phyloP scores from a whole-genome alignment of 2,888 invertebrate species.

The Ormyrus nitidulus region DNA sequence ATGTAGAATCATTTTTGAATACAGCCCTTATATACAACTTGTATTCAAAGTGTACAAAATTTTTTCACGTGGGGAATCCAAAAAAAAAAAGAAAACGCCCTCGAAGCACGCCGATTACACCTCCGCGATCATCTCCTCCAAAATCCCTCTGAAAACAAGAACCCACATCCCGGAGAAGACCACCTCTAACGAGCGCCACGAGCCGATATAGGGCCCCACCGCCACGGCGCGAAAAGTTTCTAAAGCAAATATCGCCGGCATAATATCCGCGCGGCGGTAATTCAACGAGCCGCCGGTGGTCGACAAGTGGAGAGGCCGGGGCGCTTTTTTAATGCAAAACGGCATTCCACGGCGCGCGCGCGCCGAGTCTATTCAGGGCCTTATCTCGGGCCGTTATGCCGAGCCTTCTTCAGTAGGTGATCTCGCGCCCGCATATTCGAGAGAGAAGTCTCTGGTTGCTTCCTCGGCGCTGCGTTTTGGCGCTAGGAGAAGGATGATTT shows the following conservation, averaged over 20 bases:
- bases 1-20: no score
- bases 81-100: not conserved
- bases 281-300: conserved; percentile 49
- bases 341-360: conserved; percentile 63
- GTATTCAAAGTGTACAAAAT: no score
- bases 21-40: not conserved
- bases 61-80: not conserved
- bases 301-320: conserved; percentile 13
- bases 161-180: not conserved
- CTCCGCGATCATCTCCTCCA: no score
- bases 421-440: conserved; percentile 60
- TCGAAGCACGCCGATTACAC: not conserved
- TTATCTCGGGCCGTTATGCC: conserved; percentile 66
- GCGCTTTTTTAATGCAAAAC: conserved; percentile 65
- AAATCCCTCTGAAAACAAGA: no score
- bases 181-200: conserved; percentile 29
- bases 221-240: conserved; percentile 37
- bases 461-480: no score
- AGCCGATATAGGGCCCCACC: conserved; percentile 35
- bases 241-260: conserved; percentile 45
- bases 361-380: conserved; percentile 62
- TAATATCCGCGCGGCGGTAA: conserved; percentile 32
- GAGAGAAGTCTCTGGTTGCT: no score
- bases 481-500: no score
- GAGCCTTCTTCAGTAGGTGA: conserved; percentile 70